Base-by-base conservation (phyloP, 2,113 vertebrate species). In the Toxotes chatareus region DNA sequence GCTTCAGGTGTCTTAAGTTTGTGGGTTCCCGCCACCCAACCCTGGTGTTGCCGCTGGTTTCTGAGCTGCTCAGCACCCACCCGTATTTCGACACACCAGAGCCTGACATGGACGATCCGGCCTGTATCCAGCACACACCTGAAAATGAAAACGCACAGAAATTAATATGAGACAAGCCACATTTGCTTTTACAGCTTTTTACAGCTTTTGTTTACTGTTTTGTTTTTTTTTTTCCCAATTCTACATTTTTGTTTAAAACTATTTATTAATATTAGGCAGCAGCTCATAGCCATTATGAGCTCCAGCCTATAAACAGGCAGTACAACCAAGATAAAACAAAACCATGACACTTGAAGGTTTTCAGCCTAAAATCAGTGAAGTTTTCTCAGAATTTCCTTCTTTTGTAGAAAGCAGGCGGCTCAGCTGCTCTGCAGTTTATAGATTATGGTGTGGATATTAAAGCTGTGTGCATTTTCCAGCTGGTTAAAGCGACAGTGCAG, bases 71-170 rank as follows among this genome's bases (percentile, higher is more conserved):
- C 90, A 99, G 97, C 88, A 99, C 97, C 0, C 98, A 99, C 80
- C 98, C 98, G 0, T 99, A 98, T 89, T 99, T 99, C 6, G 98
- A 99, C 91, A 99, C 98, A 0, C 98, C 98, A 0, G 98, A 99
- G 36, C 98, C 98, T 0, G 97, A 99, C 90, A 99, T 99, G 98
- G 98, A 99, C 17, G 98, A 99, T 51, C 98, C 98, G 17, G 98
- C 98, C 17, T 99, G 98, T 99, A 99, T 99, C 98, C 95, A 96
- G 83, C 56, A 51, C 17, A 7, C 46, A 13, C 8, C 19, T 46
- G 19, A 31, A 49, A 11, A 31, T 23, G 19, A 27, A 13, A 47
- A 49, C 4, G 19, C 47, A 49, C 47, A 49, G 5, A 47, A 4
- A 47, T 46, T 14, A 5, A 14, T 6, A 17, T n/a, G 9, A 19